Conservation (phyloP, 2,888 invertebrate species). For the Caenorhabditis doughertyi region DNA sequence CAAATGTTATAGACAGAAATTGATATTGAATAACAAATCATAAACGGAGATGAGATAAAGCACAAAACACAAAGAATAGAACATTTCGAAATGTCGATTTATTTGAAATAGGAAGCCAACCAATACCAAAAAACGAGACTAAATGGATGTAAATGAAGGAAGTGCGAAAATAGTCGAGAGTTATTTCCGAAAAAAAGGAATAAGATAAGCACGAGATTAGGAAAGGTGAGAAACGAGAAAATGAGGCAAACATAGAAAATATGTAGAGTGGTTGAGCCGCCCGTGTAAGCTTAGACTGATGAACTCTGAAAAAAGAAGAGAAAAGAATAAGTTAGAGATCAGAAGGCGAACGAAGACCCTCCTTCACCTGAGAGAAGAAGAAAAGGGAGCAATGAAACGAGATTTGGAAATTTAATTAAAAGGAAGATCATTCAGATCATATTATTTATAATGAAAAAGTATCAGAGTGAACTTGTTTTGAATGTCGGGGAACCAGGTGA, state of each 20-base stretch:
- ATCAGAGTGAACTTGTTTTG: slow-evolving; percentile 7
- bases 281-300: background rate
- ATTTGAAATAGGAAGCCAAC: too few species aligned
- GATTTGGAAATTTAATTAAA: background rate
- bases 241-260: background rate
- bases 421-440: background rate
- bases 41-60: background rate
- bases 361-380: background rate
- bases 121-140: too few species aligned
- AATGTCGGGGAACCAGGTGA: background rate
- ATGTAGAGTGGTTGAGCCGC: background rate
- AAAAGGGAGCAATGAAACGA: slow-evolving; percentile 15
- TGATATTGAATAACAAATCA: too few species aligned
- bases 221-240: slow-evolving; percentile 5
- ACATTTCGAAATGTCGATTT: too few species aligned
- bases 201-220: slow-evolving; percentile 41
- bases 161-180: background rate
- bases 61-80: too few species aligned
- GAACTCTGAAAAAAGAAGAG: slow-evolving; percentile 27
- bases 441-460: background rate
- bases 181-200: slow-evolving; percentile 22
- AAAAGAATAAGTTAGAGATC: slow-evolving; percentile 22
- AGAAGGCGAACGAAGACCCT: background rate
- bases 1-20: background rate
- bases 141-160: background rate